Evolutionary conservation across 2,888 invertebrate species (phyloP), one percentile per base, ranked within the genome.

Genomic region (Tipula confusa): DNA sequence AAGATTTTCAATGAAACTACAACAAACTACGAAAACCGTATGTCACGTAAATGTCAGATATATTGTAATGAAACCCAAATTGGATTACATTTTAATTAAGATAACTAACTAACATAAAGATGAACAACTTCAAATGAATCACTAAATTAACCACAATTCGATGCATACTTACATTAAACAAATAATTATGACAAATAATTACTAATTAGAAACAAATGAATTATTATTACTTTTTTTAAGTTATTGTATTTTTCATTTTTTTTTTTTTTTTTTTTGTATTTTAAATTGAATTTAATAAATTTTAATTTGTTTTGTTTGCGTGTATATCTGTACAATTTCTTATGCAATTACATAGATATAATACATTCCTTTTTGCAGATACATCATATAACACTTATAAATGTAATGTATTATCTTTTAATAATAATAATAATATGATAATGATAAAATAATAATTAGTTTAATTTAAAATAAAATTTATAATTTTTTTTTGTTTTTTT

Each of bases 251-350:
- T 48, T 64, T 64, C 24, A 24, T 64, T 64, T 64, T 43, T 43
- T n/a, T n/a, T 43, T 43, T 43, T 38, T 9, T 38, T 38, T 9
- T 38, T 38, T 9, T 38, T 36, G 0, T 36, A 11, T 43, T 43
- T 43, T 43, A 43, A 43, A 43, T 43, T 64, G 64, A 64, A 64
- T 64, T 64, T 64, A 64, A 64, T 64, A 64, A 43, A 43, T 15
- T 43, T 43, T 43, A 36, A 11, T 64, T 7, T 64, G 18, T 64
- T 64, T 64, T 64, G 24, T 64, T 64, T 24, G 64, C n/a, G n/a
- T 64, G 64, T 64, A 64, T 64, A 64, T 64, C 64, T 64, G 64
- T 64, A 64, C 64, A 64, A 64, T 24, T 64, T 64, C 64, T 24
- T 64, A 64, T 64, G 64, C 18, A 64, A 64, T 64, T 18, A 43